Percentiles rank a stretch among this genome's conserved stretches.
phyloP scores from a whole-genome alignment of 1,140 invertebrate species.

The Neuroterus valhalla region DNA sequence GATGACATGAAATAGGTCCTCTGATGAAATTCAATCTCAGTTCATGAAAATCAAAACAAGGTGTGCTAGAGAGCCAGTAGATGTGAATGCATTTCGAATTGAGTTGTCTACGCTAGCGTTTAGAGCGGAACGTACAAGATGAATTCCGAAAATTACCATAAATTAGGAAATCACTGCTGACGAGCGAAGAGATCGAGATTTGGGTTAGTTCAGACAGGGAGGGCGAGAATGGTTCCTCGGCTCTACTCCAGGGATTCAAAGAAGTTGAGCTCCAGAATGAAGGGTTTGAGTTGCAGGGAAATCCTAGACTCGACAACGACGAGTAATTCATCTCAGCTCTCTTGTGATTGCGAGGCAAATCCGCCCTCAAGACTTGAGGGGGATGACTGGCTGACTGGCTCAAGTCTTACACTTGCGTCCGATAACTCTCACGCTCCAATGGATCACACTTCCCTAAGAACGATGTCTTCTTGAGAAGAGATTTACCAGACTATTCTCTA shows the following conservation, averaged over 20 bases:
- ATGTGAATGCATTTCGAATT: not conserved
- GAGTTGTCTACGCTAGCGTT: slow-evolving; percentile 1
- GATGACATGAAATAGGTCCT: too few relatives aligned
- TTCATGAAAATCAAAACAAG: not conserved
- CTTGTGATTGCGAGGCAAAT: slow-evolving; percentile 37
- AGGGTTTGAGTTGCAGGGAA: slow-evolving; percentile 1
- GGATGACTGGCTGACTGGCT: slow-evolving; percentile 1
- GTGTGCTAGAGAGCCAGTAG: not conserved
- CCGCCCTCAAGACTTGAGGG: slow-evolving; percentile 17
- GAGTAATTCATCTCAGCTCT: slow-evolving; percentile 43
- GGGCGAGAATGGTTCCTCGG: slow-evolving; percentile 4
- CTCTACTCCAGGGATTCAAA: not conserved
- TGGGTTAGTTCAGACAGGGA: slow-evolving; percentile 15
- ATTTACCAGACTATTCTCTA: slow-evolving; percentile 4
- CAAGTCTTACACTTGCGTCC: slow-evolving; percentile 6
- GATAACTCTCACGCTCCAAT: slow-evolving; percentile 8
- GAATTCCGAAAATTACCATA: slow-evolving; percentile 38
- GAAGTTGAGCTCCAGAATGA: not conserved
- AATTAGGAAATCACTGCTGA: slow-evolving; percentile 38
- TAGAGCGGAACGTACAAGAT: not conserved
- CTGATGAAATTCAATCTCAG: too few relatives aligned
- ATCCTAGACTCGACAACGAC: slow-evolving; percentile 30
- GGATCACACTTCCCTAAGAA: not conserved
- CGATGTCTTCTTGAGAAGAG: not conserved
- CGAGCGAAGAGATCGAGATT: slow-evolving; percentile 9